Percentiles rank a stretch among this genome's conserved stretches.
Evolutionary conservation across 2,113 vertebrate species (phyloP).

Genomic region (Mirza zaza): DNA sequence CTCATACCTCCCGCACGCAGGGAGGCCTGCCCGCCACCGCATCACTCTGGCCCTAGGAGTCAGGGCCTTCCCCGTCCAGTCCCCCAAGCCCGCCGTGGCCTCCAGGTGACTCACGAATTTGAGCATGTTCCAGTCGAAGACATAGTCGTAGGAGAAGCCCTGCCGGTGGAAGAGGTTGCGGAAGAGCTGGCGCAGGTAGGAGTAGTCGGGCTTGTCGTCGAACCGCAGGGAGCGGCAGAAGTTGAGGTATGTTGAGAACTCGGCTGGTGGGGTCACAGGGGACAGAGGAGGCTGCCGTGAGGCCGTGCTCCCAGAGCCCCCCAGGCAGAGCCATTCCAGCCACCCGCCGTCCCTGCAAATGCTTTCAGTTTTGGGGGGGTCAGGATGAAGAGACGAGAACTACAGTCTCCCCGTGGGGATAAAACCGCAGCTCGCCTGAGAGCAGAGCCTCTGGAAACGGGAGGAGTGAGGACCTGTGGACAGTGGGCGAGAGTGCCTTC

Average conservation of each 20-base stretch:
- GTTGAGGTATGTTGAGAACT: conserved; percentile 98
- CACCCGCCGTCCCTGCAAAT: neutral
- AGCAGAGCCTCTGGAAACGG: neutral
- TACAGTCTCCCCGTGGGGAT: rapidly evolving
- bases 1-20: neutral
- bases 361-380: neutral
- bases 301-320: rapidly evolving
- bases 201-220: conserved; percentile 99
- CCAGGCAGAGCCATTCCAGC: rapidly evolving
- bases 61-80: conserved; percentile 33
- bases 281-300: neutral
- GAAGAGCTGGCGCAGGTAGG: conserved; percentile 97
- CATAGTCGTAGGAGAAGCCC: conserved; percentile 97
- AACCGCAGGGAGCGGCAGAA: conserved; percentile 98
- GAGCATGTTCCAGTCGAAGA: conserved; percentile 99
- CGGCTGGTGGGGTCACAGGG: conserved; percentile 84
- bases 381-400: neutral
- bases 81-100: conserved; percentile 53
- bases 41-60: neutral
- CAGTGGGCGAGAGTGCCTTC: rapidly evolving
- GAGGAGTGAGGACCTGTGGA: rapidly evolving
- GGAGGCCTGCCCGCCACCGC: conserved; percentile 65
- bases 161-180: conserved; percentile 98
- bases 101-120: conserved; percentile 93
- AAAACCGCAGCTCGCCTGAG: rapidly evolving